phyloP scores from a whole-genome alignment of 2,113 vertebrate genomes.

The Romanogobio albipinnatus region DNA sequence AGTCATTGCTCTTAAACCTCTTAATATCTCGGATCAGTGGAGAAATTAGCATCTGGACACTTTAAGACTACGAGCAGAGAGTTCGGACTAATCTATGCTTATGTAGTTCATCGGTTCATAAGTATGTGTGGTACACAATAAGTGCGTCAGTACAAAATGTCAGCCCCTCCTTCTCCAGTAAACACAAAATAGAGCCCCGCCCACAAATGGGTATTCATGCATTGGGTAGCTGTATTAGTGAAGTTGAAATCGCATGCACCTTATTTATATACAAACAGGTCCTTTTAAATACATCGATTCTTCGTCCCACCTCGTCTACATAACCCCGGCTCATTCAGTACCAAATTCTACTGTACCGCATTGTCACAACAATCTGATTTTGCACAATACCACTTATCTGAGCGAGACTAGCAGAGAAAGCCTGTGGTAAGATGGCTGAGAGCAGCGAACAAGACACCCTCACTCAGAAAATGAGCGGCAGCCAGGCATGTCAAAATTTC shows the following conservation, averaged over 20 bases:
- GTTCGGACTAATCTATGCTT: constrained; percentile 81
- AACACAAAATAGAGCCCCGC: background rate
- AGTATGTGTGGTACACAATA: constrained; percentile 56
- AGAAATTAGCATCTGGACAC: constrained; percentile 76
- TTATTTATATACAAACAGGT: background rate
- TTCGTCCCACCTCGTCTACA: constrained; percentile 14
- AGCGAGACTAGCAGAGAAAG: constrained; percentile 71
- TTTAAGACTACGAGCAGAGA: constrained; percentile 68
- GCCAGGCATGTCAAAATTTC: constrained; percentile 77
- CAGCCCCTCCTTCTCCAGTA: background rate
- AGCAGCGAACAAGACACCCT: constrained; percentile 70
- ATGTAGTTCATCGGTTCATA: constrained; percentile 73
- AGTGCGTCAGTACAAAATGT: background rate
- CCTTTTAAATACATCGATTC: background rate
- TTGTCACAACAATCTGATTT: constrained; percentile 74
- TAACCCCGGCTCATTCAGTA: constrained; percentile 21
- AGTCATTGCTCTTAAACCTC: constrained; percentile 78
- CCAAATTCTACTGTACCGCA: constrained; percentile 59
- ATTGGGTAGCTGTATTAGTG: background rate
- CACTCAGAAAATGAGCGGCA: constrained; percentile 67
- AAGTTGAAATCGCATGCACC: background rate
- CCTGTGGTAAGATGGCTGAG: constrained; percentile 74
- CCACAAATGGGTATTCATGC: background rate
- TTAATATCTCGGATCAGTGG: constrained; percentile 79
- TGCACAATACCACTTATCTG: constrained; percentile 69